Percentiles rank a stretch among this genome's conserved stretches.
Conservation (phyloP, 2,113 vertebrate genomes). For the Petrocephalus microphthalmus region DNA sequence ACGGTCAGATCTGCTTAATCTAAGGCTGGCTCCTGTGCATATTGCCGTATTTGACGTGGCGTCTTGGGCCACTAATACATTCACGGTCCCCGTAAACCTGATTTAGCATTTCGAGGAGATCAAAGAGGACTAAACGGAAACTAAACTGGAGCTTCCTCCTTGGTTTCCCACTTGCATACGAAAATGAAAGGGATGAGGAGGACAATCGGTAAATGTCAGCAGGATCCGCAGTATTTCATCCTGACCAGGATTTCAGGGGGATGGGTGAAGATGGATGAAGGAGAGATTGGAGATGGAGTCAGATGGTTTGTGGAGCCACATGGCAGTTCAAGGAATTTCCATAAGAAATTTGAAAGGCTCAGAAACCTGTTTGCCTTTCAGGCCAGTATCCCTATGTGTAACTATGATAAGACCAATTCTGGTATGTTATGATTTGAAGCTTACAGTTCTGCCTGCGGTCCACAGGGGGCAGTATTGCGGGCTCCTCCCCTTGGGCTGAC, state of each 20-base stretch:
- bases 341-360: neutral
- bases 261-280: slow-evolving; percentile 57
- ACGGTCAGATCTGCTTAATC: neutral
- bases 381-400: neutral
- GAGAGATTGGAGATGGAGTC: slow-evolving; percentile 44
- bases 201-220: slow-evolving; percentile 28
- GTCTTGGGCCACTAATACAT: neutral
- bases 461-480: neutral
- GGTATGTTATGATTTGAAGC: neutral
- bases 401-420: neutral
- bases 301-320: slow-evolving; percentile 28
- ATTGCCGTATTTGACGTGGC: neutral
- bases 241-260: slow-evolving; percentile 52
- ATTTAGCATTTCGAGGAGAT: slow-evolving; percentile 44
- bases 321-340: slow-evolving; percentile 43
- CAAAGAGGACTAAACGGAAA: slow-evolving; percentile 28
- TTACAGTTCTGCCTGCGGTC: neutral
- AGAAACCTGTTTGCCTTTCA: neutral
- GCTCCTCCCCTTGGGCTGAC: neutral
- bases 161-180: neutral
- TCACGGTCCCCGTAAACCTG: slow-evolving; percentile 22
- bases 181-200: slow-evolving; percentile 32
- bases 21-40: neutral
- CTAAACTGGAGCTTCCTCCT: slow-evolving; percentile 20
- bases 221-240: slow-evolving; percentile 32